Conservation (phyloP, 2,113 vertebrate genomes). For the Serinus canaria region DNA sequence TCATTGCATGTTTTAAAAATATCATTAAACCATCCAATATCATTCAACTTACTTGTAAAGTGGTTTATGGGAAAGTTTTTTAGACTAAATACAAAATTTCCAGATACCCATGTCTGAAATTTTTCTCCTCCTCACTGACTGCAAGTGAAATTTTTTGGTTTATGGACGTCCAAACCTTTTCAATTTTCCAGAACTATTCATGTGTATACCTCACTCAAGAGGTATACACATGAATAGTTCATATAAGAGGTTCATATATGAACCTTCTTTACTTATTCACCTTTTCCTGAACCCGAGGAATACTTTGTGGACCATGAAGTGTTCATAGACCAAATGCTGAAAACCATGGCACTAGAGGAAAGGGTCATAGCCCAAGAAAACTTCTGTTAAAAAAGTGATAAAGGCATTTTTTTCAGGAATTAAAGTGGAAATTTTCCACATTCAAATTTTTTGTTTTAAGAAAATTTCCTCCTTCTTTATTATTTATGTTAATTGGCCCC, state of each 20-base stretch:
- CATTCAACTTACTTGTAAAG: neutral
- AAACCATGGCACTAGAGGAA: neutral
- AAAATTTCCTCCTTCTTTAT: neutral
- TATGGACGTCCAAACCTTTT: neutral
- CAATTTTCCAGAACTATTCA: neutral
- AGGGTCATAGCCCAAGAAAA: neutral
- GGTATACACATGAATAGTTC: no score
- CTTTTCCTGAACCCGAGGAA: neutral
- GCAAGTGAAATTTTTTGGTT: neutral
- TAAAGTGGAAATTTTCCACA: neutral
- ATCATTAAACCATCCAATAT: neutral
- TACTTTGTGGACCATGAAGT: neutral
- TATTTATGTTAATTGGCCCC: neutral
- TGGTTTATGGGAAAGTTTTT: neutral
- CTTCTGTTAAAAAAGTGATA: neutral
- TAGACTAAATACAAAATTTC: neutral
- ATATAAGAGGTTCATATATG: neutral
- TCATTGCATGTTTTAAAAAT: neutral
- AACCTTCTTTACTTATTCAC: neutral
- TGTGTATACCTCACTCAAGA: neutral
- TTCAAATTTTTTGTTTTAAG: neutral
- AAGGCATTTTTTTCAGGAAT: neutral
- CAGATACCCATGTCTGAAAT: neutral
- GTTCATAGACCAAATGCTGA: neutral
- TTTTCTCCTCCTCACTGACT: neutral